These are phyloP conservation scores for Arctopsyche grandis DNA, from an alignment of 1,140 invertebrate species.

Conservation along the genomic window DNA sequence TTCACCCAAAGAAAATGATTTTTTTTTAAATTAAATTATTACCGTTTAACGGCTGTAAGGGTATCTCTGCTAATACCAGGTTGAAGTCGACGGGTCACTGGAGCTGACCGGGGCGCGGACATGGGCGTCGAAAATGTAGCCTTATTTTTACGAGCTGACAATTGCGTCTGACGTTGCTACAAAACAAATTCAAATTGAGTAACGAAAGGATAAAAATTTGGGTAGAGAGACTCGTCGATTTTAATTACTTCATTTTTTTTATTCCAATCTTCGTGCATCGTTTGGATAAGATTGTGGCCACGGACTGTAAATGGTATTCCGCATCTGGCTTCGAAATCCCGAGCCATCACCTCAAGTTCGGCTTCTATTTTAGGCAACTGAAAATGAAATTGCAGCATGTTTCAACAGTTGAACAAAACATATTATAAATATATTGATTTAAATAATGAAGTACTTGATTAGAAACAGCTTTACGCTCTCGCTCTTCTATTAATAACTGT, in stretches of 20 bases:
- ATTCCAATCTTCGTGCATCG: constrained; percentile 68
- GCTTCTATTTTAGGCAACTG: constrained; percentile 75
- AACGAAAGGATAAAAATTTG: background rate
- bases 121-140: constrained; percentile 7
- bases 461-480: constrained; percentile 75
- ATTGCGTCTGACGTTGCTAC: constrained; percentile 46
- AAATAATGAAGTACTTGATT: constrained; percentile 62
- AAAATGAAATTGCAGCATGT: constrained; percentile 38
- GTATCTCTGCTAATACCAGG: constrained; percentile 36
- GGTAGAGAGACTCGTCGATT: background rate
- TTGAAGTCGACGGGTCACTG: constrained; percentile 25
- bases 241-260: constrained; percentile 61
- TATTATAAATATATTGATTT: constrained; percentile 40
- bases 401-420: background rate
- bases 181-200: constrained; percentile 12
- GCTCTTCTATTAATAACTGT: constrained; percentile 83
- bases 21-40: background rate
- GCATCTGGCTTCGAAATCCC: constrained; percentile 67
- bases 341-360: constrained; percentile 67
- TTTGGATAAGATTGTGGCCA: constrained; percentile 68
- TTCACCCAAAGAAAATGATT: background rate
- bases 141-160: constrained; percentile 47
- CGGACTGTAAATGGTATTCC: constrained; percentile 68
- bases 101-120: constrained; percentile 45
- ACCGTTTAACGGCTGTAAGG: constrained; percentile 52